Percentiles rank a stretch among this genome's conserved stretches.
Evolutionary conservation across 1,140 invertebrate species (phyloP).

Genomic region (Bicyclus anynana): DNA sequence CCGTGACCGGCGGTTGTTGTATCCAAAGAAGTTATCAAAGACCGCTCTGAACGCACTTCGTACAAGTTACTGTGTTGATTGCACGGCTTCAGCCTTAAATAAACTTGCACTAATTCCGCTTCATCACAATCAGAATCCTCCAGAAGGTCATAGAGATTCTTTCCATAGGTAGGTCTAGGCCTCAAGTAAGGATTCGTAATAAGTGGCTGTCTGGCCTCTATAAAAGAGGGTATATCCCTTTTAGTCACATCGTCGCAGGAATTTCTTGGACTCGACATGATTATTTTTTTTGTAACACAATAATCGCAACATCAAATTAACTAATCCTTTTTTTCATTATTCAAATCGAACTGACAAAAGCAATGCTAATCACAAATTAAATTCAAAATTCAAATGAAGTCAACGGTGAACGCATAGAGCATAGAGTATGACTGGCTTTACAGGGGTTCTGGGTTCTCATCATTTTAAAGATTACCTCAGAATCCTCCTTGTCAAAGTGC

Average conservation of each 20-base stretch:
- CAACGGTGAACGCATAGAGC: no score
- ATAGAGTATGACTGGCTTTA: no score
- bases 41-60: conserved; percentile 57
- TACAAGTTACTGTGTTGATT: conserved; percentile 48
- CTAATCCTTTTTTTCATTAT: no score
- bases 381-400: no score
- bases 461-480: no score
- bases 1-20: conserved; percentile 60
- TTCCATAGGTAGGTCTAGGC: conserved; percentile 62
- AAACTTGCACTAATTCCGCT: conserved; percentile 62
- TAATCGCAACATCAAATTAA: no score
- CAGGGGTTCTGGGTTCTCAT: no score
- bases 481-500: no score
- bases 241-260: conserved; percentile 43
- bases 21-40: conserved; percentile 58
- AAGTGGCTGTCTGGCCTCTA: conserved; percentile 64
- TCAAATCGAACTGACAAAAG: neutral
- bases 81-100: conserved; percentile 62
- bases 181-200: conserved; percentile 70
- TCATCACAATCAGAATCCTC: conserved; percentile 56
- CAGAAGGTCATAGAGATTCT: conserved; percentile 58
- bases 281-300: neutral
- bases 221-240: conserved; percentile 68
- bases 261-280: conserved; percentile 43
- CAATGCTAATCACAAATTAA: no score